These are phyloP conservation scores for Drosophila austrosaltans DNA, from an alignment of 2,888 invertebrate genomes.

Conservation along the genomic window DNA sequence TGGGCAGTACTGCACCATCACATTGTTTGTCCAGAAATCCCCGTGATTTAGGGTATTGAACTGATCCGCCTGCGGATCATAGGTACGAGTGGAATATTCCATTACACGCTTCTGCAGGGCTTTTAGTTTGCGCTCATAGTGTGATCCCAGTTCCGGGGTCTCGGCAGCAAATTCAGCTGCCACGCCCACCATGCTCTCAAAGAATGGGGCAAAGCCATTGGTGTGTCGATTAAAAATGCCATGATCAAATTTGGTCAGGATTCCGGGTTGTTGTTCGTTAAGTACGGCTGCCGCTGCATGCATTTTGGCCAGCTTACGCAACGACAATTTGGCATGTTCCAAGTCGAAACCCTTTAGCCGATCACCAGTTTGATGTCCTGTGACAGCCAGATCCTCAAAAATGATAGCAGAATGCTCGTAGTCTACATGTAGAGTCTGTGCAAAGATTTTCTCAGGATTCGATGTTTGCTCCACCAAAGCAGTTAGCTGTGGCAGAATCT, in stretches of 20 bases:
- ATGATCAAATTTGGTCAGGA: constrained; percentile 66
- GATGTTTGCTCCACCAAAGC: constrained; percentile 51
- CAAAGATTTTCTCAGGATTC: constrained; percentile 68
- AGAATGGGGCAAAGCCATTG: constrained; percentile 64
- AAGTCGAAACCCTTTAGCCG: constrained; percentile 81
- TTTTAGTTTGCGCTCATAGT: constrained; percentile 75
- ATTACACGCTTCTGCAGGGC: constrained; percentile 68
- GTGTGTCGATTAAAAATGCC: constrained; percentile 81
- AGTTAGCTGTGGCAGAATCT: constrained; percentile 69
- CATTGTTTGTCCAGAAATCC: constrained; percentile 81
- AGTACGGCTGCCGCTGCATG: constrained; percentile 84
- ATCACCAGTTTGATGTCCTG: constrained; percentile 66
- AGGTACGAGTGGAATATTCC: constrained; percentile 74
- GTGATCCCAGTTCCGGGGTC: constrained; percentile 68
- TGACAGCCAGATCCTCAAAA: constrained; percentile 71
- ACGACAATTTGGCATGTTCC: constrained; percentile 79
- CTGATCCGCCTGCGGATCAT: constrained; percentile 52
- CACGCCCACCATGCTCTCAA: constrained; percentile 62
- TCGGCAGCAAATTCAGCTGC: constrained; percentile 70
- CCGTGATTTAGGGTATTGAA: constrained; percentile 79
- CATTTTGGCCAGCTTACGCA: constrained; percentile 84
- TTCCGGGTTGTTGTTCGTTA: constrained; percentile 79
- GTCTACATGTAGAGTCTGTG: constrained; percentile 72
- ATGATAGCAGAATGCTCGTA: constrained; percentile 71
- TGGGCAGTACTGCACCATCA: constrained; percentile 71